These are phyloP conservation scores for Arrhopalites spinosus DNA, from an alignment of 2,888 invertebrate species.

Conservation along the genomic window DNA sequence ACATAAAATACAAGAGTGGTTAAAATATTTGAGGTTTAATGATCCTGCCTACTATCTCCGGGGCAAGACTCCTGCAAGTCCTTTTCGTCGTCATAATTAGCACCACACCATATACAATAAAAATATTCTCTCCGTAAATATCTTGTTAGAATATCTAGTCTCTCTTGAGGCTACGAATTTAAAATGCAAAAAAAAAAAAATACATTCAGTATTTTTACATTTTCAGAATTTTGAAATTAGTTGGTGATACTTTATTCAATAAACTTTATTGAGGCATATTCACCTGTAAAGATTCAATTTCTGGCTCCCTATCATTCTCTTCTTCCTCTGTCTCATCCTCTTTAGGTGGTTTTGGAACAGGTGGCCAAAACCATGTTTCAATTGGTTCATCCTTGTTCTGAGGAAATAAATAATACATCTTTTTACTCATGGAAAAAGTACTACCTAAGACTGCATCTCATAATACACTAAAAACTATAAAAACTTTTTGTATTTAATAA, in stretches of 20 bases:
- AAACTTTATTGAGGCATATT: no score
- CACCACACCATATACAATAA: conserved; percentile 82
- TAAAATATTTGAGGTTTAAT: conserved; percentile 58
- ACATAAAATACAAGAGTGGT: no score
- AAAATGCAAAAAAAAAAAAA: conserved; percentile 55
- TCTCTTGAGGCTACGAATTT: conserved; percentile 64
- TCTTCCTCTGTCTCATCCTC: conserved; percentile 54
- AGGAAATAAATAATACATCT: conserved; percentile 14
- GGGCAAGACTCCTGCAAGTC: conserved; percentile 71
- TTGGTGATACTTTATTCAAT: no score
- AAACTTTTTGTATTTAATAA: conserved; percentile 3
- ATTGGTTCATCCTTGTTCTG: conserved; percentile 62
- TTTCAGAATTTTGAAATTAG: no score
- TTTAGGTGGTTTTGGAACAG: conserved; percentile 51
- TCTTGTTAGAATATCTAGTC: conserved; percentile 66
- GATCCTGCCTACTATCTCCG: conserved; percentile 69
- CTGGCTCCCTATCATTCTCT: conserved; percentile 57
- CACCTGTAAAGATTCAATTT: neutral
- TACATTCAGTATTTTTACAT: conserved; percentile 58
- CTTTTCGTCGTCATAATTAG: conserved; percentile 67
- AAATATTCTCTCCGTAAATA: conserved; percentile 73
- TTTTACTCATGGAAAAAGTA: neutral
- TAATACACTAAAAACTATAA: no score
- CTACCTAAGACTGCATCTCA: no score
- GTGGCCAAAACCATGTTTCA: conserved; percentile 68